Evolutionary conservation across 2,113 vertebrate species (phyloP).

Genomic region (Catagonus wagneri): DNA sequence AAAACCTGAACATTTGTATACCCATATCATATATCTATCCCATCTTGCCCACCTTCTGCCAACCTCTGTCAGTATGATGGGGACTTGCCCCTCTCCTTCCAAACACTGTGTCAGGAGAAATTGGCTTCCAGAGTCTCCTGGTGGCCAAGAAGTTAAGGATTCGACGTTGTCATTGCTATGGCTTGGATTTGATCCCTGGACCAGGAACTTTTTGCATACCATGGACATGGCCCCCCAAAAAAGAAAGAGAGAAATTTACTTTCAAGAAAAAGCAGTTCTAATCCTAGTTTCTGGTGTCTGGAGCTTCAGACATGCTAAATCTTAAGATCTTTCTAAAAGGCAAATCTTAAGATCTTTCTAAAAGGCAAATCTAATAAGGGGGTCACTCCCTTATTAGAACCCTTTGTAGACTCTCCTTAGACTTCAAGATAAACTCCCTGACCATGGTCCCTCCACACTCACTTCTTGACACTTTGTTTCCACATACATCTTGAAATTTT

Average conservation of each 20-base stretch:
- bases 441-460: background rate
- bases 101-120: background rate
- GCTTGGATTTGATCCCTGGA: no score
- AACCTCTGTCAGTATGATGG: background rate
- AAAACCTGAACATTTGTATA: background rate
- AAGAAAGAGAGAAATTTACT: background rate
- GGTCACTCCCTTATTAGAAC: background rate
- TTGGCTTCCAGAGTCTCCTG: no score
- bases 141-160: no score
- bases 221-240: no score
- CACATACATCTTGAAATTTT: background rate
- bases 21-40: background rate
- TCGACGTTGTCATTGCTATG: no score
- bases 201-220: no score
- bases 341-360: background rate
- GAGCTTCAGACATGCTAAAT: background rate
- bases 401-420: background rate
- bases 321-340: constrained; percentile 2
- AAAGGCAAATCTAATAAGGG: background rate
- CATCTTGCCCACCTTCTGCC: background rate
- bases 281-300: background rate
- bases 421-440: background rate
- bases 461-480: background rate
- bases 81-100: background rate
- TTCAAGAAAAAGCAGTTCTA: background rate